Evolutionary conservation across 2,797 vertebrate species (phyloP).

Genomic region (Phalloptychus januarius): DNA sequence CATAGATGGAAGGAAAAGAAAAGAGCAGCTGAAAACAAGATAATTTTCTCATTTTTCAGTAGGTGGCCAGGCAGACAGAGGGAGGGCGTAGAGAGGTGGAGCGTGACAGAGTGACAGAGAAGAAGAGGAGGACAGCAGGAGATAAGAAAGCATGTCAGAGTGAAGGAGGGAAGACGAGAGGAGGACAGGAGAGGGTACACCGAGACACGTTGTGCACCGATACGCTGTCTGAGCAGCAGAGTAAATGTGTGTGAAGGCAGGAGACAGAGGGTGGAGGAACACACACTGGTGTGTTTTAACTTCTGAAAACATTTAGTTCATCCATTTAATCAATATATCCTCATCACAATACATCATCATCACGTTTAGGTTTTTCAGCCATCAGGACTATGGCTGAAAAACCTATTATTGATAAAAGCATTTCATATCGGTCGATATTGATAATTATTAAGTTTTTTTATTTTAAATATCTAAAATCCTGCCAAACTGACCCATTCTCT

Average conservation of each 20-base stretch:
- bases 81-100: conserved; percentile 49
- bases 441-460: too few species aligned
- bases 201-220: conserved; percentile 46
- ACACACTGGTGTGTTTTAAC: background rate
- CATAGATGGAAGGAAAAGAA: conserved; percentile 64
- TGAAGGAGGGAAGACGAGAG: conserved; percentile 35
- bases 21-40: conserved; percentile 57
- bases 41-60: conserved; percentile 68
- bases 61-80: conserved; percentile 42
- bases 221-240: conserved; percentile 37
- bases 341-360: background rate
- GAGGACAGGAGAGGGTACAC: conserved; percentile 52
- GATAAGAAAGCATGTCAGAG: conserved; percentile 50
- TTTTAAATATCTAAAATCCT: too few species aligned
- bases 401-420: too few species aligned
- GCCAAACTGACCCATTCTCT: too few species aligned
- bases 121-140: conserved; percentile 54
- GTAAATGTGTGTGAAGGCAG: background rate
- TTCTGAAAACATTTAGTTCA: conserved; percentile 10
- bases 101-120: conserved; percentile 56
- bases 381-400: too few species aligned
- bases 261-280: background rate
- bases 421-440: too few species aligned
- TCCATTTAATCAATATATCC: background rate
- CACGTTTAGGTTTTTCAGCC: background rate